Conservation (phyloP, 1,140 invertebrate species). For the Gryllus bimaculatus region DNA sequence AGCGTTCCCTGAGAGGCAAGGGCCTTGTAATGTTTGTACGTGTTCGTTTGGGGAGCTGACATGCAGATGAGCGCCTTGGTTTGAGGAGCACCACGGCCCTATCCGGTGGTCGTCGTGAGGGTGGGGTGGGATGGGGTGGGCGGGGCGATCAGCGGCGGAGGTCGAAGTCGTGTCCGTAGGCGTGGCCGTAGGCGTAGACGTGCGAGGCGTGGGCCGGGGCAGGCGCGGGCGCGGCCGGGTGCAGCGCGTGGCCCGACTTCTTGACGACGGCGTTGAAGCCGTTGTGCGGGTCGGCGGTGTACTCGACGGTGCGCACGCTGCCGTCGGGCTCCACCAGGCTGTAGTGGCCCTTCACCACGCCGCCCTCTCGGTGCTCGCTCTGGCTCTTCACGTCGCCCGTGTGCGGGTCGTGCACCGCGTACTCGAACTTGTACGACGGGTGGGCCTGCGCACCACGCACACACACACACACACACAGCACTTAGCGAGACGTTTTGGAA, state of each 20-base stretch:
- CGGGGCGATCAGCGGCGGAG: not conserved
- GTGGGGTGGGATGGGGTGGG: not conserved
- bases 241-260: not conserved
- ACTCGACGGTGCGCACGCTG: conserved; percentile 43
- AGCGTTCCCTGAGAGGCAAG: too few species aligned
- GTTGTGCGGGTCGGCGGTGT: conserved; percentile 35
- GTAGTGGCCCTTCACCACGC: conserved; percentile 48
- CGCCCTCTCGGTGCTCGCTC: conserved; percentile 41
- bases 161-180: not conserved
- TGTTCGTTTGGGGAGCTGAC: too few species aligned
- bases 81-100: too few species aligned
- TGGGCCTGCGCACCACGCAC: conserved; percentile 9
- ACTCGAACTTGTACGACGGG: conserved; percentile 44
- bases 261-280: conserved; percentile 24
- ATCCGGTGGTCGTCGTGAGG: not conserved
- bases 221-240: not conserved
- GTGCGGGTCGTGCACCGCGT: conserved; percentile 39
- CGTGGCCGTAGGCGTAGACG: not conserved
- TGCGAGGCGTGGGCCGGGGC: not conserved
- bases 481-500: not conserved
- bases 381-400: conserved; percentile 43
- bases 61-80: too few species aligned
- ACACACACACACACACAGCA: not conserved
- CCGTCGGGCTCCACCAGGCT: conserved; percentile 46
- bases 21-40: too few species aligned